phyloP scores from a whole-genome alignment of 2,888 invertebrate genomes.

The Caenorhabditis doughertyi region DNA sequence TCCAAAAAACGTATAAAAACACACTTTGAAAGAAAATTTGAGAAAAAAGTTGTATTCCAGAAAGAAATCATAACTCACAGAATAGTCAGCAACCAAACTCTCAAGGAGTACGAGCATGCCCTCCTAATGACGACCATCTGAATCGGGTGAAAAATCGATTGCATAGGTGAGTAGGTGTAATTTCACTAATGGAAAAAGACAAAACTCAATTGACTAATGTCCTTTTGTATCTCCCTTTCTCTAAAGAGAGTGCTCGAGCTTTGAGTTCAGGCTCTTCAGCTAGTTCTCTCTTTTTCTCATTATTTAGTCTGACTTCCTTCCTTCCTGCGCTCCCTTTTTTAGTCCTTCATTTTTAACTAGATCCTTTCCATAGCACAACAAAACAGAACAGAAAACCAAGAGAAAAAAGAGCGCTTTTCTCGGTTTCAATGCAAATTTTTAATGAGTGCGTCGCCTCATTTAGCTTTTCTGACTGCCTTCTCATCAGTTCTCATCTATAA shows the following conservation, averaged over 20 bases:
- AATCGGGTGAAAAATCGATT: constrained; percentile 64
- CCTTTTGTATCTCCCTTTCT: constrained; percentile 35
- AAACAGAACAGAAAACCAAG: constrained; percentile 21
- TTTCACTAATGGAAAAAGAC: constrained; percentile 46
- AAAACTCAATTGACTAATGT: constrained; percentile 56
- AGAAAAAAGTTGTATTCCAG: constrained; percentile 34
- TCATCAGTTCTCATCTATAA: constrained; percentile 20
- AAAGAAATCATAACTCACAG: constrained; percentile 61
- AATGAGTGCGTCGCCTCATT: constrained; percentile 51
- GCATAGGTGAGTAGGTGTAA: constrained; percentile 59
- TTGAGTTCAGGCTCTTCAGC: constrained; percentile 6
- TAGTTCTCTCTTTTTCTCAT: constrained; percentile 41
- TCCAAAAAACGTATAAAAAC: constrained; percentile 52
- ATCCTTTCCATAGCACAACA: neutral
- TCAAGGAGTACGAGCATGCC: constrained; percentile 63
- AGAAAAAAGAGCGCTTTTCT: constrained; percentile 2
- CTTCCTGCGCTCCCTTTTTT: constrained; percentile 24
- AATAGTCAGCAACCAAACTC: constrained; percentile 29
- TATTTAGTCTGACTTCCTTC: constrained; percentile 37
- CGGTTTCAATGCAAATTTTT: constrained; percentile 55
- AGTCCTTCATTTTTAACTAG: constrained; percentile 1
- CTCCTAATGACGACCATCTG: constrained; percentile 61
- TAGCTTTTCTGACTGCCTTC: constrained; percentile 16
- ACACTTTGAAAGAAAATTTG: neutral
- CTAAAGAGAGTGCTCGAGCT: neutral